Conservation (phyloP, 30 jellyfish, hydroid and myxozoan species). For the Aurelia aurita region DNA sequence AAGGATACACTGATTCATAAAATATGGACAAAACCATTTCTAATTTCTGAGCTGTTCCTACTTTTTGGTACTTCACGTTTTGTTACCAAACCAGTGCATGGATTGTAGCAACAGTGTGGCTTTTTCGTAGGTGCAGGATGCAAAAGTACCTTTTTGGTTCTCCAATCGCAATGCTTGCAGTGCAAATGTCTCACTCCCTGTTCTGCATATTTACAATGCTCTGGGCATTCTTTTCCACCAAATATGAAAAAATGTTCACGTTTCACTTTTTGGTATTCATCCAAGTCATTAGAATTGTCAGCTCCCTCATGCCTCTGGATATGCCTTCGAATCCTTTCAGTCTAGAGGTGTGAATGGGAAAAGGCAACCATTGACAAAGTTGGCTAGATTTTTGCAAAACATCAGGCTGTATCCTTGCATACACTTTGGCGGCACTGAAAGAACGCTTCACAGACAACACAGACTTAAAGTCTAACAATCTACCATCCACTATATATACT, state of each 20-base stretch:
- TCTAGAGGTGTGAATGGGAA: conserved; percentile 17
- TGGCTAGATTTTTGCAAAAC: not conserved
- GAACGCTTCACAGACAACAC: no score
- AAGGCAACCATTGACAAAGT: not conserved
- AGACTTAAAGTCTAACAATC: no score
- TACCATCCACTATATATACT: no score
- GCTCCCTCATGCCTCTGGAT: conserved; percentile 72
- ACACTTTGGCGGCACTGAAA: conserved; percentile 12
- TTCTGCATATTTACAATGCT: conserved; percentile 68
- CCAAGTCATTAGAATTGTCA: conserved; percentile 55
- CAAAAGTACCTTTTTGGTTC: conserved; percentile 65
- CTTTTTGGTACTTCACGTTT: not conserved
- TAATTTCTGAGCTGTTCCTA: not conserved
- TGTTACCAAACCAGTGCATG: not conserved
- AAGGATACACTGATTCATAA: conserved; percentile 55
- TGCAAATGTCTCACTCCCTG: conserved; percentile 78
- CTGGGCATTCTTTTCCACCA: conserved; percentile 81
- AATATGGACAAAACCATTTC: not conserved
- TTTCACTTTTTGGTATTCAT: conserved; percentile 71
- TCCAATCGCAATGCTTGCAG: conserved; percentile 80
- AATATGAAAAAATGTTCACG: conserved; percentile 71
- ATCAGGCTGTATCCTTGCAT: conserved; percentile 71
- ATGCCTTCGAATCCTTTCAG: conserved; percentile 75
- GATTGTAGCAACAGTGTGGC: conserved; percentile 62
- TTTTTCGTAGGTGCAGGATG: not conserved